Evolutionary conservation across 2,797 vertebrate genomes (phyloP), one percentile per base, ranked within the genome.

Genomic region (Macroramphosus scolopax): DNA sequence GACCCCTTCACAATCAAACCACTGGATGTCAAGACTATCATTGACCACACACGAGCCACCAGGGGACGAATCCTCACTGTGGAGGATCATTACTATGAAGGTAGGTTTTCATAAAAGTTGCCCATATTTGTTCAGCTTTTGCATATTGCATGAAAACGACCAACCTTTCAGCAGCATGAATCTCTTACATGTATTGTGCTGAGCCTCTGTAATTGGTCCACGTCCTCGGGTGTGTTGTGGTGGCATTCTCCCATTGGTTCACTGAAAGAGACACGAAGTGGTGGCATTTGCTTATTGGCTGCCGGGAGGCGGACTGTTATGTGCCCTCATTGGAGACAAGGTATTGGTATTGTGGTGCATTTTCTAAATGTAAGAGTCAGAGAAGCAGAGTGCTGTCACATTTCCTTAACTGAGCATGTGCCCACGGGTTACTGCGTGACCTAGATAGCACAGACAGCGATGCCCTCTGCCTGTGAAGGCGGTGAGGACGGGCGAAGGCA

Each of bases 1-100:
- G 96, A 98, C 73, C 93, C 81, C 15, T 98, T 98, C 80, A 98
- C 95, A 53, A 89, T 98, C 86, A 98, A 98, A 86, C 95, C 96
- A 1, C 84, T 98, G 90, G 95, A 98, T 68, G 73, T 75, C 51
- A 93, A 96, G 69, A 94, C 92, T 63, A 96, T 98, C 77, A 89
- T 93, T 1, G 93, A 95, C 63, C 91, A 84, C 26, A 89, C 92
- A 20, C 91, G 90, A 17, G 89, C 85, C 2, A 98, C 96, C 60
- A 93, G 92, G 65, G 94, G 95, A 67, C 88, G 92, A 44, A 88
- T 98, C 78, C 82, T 98, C 74, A 96, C 93, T 0, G 94, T 98
- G 71, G 96, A 98, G 68, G 96, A 98, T 70, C 96, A 98, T 77
- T 98, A 98, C 77, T 89, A 91, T 2, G 93, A 98, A 90, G 94